Conservation (phyloP, 2,113 vertebrate species). For the Oreochromis tanganicae region DNA sequence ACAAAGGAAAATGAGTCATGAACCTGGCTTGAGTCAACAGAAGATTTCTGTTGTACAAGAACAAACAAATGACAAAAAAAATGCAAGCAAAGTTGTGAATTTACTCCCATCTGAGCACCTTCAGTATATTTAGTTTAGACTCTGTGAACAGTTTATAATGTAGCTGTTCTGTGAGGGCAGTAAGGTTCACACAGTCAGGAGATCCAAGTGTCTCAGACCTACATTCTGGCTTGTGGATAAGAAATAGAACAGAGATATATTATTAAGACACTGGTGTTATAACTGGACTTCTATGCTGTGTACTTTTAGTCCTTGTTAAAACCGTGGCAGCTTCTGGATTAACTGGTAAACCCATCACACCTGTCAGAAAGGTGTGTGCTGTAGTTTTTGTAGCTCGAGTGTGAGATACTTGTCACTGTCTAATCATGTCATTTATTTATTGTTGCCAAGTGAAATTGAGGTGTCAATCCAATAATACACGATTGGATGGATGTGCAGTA, state of each 20-base stretch:
- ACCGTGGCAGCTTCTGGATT: fast-evolving
- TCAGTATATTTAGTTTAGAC: background rate
- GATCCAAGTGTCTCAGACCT: background rate
- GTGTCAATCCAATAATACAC: background rate
- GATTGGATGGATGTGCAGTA: background rate
- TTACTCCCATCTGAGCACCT: background rate
- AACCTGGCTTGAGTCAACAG: background rate
- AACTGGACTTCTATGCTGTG: background rate
- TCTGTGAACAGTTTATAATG: background rate
- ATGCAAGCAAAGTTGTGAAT: background rate
- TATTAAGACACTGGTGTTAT: background rate
- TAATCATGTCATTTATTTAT: background rate
- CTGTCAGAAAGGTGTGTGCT: background rate
- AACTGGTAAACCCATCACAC: background rate
- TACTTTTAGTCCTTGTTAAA: background rate
- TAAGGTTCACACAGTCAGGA: background rate
- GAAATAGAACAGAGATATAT: fast-evolving
- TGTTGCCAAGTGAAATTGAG: background rate
- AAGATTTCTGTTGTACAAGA: background rate
- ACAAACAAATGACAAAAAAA: background rate
- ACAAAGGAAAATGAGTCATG: background rate
- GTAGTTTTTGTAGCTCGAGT: background rate
- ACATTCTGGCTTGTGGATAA: background rate
- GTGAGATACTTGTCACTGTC: background rate
- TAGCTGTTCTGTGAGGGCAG: background rate